These are phyloP conservation scores for Barnardius zonarius DNA, from an alignment of 2,113 vertebrate species.

Conservation along the genomic window DNA sequence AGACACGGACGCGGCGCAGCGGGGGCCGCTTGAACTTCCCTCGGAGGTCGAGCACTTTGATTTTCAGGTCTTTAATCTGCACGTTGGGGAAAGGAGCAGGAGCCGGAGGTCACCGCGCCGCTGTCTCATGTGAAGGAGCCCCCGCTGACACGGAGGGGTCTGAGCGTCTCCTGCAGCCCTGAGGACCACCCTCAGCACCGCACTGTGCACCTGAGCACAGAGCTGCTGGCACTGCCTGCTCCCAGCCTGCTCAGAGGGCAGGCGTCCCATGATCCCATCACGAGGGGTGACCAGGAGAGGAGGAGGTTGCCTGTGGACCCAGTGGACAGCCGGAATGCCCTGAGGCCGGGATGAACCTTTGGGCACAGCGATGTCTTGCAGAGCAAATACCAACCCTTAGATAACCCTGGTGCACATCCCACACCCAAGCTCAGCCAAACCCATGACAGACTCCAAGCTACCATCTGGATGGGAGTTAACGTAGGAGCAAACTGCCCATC, in stretches of 20 bases:
- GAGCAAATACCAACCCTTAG: background rate
- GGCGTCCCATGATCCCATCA: no score
- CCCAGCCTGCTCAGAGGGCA: background rate
- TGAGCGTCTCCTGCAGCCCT: background rate
- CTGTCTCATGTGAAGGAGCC: background rate
- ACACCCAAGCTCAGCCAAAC: background rate
- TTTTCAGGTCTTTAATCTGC: constrained; percentile 90
- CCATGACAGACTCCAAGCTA: background rate
- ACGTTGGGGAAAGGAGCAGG: background rate
- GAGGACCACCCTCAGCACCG: background rate
- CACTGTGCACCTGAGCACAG: background rate
- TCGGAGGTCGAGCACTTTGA: constrained; percentile 91
- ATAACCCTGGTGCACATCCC: background rate
- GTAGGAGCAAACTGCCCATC: fast-evolving
- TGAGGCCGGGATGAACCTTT: background rate
- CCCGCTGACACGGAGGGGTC: background rate
- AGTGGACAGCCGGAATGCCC: background rate
- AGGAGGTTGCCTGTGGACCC: background rate
- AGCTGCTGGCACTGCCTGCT: background rate
- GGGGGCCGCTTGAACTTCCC: constrained; percentile 93
- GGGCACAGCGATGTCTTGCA: background rate
- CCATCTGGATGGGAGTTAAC: background rate
- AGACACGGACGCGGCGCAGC: constrained; percentile 86
- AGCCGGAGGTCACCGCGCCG: background rate
- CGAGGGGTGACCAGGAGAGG: background rate